Conservation (phyloP, 2,797 vertebrate genomes). For the Bradypus variegatus region DNA sequence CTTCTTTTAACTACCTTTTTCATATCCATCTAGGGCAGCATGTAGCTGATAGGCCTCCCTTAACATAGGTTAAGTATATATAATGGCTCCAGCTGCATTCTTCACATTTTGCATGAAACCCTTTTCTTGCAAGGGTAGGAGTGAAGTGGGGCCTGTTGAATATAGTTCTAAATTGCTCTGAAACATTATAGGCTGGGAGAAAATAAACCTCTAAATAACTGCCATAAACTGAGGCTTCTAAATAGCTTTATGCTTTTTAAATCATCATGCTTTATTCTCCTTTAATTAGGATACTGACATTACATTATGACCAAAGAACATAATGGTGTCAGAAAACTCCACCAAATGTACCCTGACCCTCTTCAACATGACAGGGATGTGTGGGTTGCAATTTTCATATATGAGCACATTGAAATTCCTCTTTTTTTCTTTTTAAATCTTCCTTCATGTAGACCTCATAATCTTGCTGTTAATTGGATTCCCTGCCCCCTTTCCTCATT, state of each 20-base stretch:
- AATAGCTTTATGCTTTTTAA: constrained; percentile 26
- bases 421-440: constrained; percentile 9
- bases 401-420: not conserved
- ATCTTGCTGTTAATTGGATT: constrained; percentile 29
- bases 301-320: not conserved
- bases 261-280: not conserved
- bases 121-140: not conserved
- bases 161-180: constrained; percentile 18
- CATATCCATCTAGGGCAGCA: not conserved
- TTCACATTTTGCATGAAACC: not conserved
- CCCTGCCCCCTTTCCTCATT: not conserved
- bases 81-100: not conserved
- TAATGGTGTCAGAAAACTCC: not conserved
- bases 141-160: constrained; percentile 2
- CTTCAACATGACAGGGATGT: not conserved
- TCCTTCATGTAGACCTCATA: constrained; percentile 20
- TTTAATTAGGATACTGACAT: not conserved
- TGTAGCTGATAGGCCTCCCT: not conserved
- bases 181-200: not conserved
- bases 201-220: constrained; percentile 12
- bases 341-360: not conserved
- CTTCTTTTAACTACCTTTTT: not conserved
- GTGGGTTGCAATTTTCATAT: not conserved
- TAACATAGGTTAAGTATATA: not conserved
- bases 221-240: not conserved